phyloP scores from a whole-genome alignment of 2,113 vertebrate genomes.

The Melanerpes aurifrons region DNA sequence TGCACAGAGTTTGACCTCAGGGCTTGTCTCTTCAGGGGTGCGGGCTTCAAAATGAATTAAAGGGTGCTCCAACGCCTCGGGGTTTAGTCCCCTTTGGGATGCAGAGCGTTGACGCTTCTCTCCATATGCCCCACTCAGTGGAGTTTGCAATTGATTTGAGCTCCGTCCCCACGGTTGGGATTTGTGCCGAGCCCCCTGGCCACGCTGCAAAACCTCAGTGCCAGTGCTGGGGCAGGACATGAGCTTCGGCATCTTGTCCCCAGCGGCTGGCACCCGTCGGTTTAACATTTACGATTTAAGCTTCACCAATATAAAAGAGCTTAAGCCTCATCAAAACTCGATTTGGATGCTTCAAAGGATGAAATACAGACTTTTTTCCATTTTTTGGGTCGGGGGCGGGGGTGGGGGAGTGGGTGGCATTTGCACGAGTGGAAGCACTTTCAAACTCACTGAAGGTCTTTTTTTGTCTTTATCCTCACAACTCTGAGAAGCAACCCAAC shows the following conservation, averaged over 20 bases:
- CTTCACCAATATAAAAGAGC: not conserved
- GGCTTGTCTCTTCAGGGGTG: not conserved
- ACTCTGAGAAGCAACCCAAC: not conserved
- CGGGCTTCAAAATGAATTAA: not conserved
- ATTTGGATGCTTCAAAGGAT: not conserved
- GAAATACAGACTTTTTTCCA: not conserved
- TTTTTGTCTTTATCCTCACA: not conserved
- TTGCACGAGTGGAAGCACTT: not conserved
- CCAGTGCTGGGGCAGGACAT: accelerated
- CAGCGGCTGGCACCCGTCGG: accelerated
- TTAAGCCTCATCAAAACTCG: not conserved
- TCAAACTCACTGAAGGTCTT: not conserved
- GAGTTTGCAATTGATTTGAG: not conserved
- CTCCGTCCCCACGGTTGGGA: accelerated
- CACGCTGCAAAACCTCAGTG: accelerated
- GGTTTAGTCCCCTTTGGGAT: not conserved
- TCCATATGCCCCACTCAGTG: accelerated
- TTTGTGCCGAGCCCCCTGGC: not conserved
- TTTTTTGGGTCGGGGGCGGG: too few species aligned
- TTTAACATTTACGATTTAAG: not conserved
- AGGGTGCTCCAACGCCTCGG: not conserved
- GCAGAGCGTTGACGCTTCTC: not conserved
- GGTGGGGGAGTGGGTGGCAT: too few species aligned
- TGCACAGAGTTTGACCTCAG: not conserved
- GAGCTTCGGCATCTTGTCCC: not conserved